Base-by-base conservation (phyloP, 2,888 invertebrate species). In the Sepioteuthis lessoniana region DNA sequence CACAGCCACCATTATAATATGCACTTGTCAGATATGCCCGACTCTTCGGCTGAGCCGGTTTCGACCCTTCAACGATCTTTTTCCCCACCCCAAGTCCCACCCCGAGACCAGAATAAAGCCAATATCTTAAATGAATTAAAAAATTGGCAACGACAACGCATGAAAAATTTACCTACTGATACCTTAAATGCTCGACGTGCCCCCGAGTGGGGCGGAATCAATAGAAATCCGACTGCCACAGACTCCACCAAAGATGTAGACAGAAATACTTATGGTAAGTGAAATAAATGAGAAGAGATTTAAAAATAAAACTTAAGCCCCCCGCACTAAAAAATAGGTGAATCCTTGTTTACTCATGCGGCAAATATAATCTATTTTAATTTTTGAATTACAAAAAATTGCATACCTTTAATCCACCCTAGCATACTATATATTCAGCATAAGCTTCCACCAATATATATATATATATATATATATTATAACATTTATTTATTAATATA, bases 51-150 rank as follows among this genome's bases (percentile, higher is more conserved):
- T 19, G 46, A 42, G 1, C 46, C 47, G 46, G 92, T 19, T 8
- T 28, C 94, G 16, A 25, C 93, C 97, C 90, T 98, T 98, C 93
- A 93, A 37, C 42, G 94, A 42, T 94, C 94, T 60, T 95, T 95
- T 95, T 98, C 98, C 4, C 96, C 96, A 5, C 96, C 96, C 31
- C 95, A 95, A 76, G 95, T 96, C 93, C 96, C 96, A 21, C 96
- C 96, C 16, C 95, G 96, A 93, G 96, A 96, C 93, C 94, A 94
- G 76, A 95, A 95, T 91, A 95, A 95, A 94, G 94, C 93, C 0
- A 93, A 95, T 91, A 95, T 95, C 90, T 95, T 96, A 94, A 95
- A 95, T 94, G 96, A 96, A 94, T 94, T 96, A 76, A 96, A 96
- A 94, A 96, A 95, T 94, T 96, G 96, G 96, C 96, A 96, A 94